Percentiles rank a stretch among this genome's conserved stretches.
Conservation (phyloP, 2,797 vertebrate genomes). For the Phataginus tricuspis region DNA sequence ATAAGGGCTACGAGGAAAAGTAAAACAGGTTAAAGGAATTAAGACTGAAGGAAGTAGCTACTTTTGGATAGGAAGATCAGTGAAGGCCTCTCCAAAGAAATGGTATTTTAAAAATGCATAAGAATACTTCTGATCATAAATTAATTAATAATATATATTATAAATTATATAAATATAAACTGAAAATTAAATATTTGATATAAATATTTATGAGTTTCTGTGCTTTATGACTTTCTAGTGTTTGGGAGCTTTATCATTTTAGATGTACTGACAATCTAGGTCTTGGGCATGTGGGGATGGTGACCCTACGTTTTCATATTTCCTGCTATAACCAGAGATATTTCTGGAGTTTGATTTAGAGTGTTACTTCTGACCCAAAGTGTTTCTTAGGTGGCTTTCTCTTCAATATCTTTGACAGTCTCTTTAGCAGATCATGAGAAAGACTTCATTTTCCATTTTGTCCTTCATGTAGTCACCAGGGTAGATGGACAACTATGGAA, state of each 20-base stretch:
- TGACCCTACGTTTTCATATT: background rate
- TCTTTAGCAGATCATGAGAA: background rate
- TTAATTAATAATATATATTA: background rate
- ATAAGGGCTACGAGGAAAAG: background rate
- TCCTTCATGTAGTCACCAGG: background rate
- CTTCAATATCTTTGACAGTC: background rate
- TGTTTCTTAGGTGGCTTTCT: background rate
- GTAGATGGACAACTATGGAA: background rate
- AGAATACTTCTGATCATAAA: background rate
- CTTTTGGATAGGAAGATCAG: background rate
- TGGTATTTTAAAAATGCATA: background rate
- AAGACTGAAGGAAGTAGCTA: background rate
- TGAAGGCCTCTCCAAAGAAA: background rate
- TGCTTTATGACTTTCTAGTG: background rate
- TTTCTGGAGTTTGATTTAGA: background rate
- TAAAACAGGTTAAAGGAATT: background rate
- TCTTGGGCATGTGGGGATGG: background rate
- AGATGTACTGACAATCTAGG: background rate
- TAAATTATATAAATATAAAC: background rate
- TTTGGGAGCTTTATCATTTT: background rate
- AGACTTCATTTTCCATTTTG: background rate
- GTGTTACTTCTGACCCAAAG: background rate
- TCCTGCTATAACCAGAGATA: background rate
- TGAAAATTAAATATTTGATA: background rate
- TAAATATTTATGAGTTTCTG: background rate